Conservation (phyloP, 2,888 invertebrate species). For the Drosophila robusta region DNA sequence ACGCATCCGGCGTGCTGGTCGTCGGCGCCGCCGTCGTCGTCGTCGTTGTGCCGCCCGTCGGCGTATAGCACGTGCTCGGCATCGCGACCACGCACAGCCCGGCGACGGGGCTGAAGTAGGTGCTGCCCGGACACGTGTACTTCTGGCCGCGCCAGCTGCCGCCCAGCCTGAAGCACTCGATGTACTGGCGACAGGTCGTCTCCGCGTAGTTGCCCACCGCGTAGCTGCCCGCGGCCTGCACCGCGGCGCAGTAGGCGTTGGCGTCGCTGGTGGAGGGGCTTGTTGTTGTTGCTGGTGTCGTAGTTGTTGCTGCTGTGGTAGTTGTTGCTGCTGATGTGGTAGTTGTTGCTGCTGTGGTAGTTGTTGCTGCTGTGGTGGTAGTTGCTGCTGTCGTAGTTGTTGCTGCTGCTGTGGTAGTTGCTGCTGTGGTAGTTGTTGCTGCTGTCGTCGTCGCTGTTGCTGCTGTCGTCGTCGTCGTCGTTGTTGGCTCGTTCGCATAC, state of each 20-base stretch:
- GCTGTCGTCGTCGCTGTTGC: too few relatives aligned
- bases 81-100: slow-evolving; percentile 40
- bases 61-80: slow-evolving; percentile 45
- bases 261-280: slow-evolving; percentile 43
- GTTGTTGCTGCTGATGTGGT: slow-evolving; percentile 1
- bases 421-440: neutral
- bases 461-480: slow-evolving; percentile 13
- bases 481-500: slow-evolving; percentile 42
- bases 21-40: slow-evolving; percentile 50
- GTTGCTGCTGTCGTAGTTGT: slow-evolving; percentile 22
- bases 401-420: neutral
- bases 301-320: neutral
- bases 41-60: slow-evolving; percentile 45
- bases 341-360: slow-evolving; percentile 25
- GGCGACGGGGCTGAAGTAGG: slow-evolving; percentile 58
- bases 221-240: slow-evolving; percentile 51
- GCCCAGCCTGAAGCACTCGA: slow-evolving; percentile 56
- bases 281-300: slow-evolving; percentile 5
- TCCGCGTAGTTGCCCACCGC: slow-evolving; percentile 58
- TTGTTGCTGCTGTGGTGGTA: slow-evolving; percentile 10
- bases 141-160: slow-evolving; percentile 67
- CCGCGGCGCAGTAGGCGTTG: slow-evolving; percentile 53
- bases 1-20: slow-evolving; percentile 48
- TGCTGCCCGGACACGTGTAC: slow-evolving; percentile 69
- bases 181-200: slow-evolving; percentile 76